phyloP scores from a whole-genome alignment of 1,140 invertebrate genomes.

The Drosophila dunni region DNA sequence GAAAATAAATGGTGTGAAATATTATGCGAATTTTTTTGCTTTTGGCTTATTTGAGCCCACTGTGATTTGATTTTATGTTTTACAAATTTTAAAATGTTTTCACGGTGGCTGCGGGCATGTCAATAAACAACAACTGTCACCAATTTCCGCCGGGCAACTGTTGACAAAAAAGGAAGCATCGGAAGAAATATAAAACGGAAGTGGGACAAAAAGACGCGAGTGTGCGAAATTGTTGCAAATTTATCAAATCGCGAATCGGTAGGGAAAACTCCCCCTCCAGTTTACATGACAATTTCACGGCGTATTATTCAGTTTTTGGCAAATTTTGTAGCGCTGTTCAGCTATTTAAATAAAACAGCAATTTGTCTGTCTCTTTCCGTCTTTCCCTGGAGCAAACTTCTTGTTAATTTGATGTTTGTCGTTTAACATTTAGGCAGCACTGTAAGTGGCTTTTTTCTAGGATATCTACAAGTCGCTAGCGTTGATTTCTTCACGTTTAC shows the following conservation, averaged over 20 bases:
- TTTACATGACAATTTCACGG: conserved; percentile 69
- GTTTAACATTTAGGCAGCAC: conserved; percentile 54
- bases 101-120: conserved; percentile 78
- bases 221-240: conserved; percentile 79
- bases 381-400: conserved; percentile 23
- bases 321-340: conserved; percentile 53
- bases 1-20: conserved; percentile 76
- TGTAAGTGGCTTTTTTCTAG: conserved; percentile 5
- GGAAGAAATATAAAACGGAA: conserved; percentile 16
- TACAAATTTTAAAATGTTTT: conserved; percentile 83
- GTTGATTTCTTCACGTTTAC: conserved; percentile 40
- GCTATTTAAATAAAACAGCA: conserved; percentile 78
- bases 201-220: conserved; percentile 52
- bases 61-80: conserved; percentile 76
- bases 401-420: conserved; percentile 74
- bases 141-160: conserved; percentile 59
- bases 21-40: conserved; percentile 74
- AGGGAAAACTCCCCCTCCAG: conserved; percentile 3
- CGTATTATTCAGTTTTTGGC: conserved; percentile 64
- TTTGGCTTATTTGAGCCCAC: conserved; percentile 5
- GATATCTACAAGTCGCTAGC: conserved; percentile 13
- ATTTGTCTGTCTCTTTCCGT: conserved; percentile 56
- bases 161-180: conserved; percentile 33
- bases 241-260: conserved; percentile 76
- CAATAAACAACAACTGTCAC: conserved; percentile 83